Percentiles rank a stretch among this genome's conserved stretches.
These are phyloP conservation scores for Catharus ustulatus DNA, from an alignment of 2,797 vertebrate species.

Conservation along the genomic window DNA sequence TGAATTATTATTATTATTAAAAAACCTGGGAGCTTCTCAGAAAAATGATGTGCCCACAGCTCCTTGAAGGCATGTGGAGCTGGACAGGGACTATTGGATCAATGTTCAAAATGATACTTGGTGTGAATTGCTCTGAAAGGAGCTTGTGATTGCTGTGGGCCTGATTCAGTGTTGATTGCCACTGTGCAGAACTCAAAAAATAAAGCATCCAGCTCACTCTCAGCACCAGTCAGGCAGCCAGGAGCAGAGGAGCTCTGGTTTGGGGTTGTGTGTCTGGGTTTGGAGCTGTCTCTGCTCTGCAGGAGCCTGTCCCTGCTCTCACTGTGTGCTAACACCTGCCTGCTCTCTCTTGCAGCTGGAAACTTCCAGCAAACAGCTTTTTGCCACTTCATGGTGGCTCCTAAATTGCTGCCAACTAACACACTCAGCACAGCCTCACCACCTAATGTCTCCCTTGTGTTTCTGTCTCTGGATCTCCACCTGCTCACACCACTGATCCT, in stretches of 20 bases:
- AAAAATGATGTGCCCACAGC: not conserved
- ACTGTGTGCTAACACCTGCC: not conserved
- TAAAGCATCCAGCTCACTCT: not conserved
- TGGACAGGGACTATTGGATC: not conserved
- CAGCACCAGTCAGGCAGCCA: not conserved
- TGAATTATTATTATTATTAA: not conserved
- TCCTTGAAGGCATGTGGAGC: not conserved
- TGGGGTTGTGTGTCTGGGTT: not conserved
- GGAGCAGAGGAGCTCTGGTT: not conserved
- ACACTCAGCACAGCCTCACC: not conserved
- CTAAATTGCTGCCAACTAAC: not conserved
- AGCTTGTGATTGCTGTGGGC: not conserved
- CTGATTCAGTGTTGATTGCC: not conserved
- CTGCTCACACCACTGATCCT: not conserved
- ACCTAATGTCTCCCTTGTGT: not conserved
- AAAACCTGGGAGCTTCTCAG: not conserved
- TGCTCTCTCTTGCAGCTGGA: slow-evolving; percentile 42
- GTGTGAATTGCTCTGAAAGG: not conserved
- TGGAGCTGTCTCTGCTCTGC: fast-evolving
- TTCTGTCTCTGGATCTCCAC: not conserved
- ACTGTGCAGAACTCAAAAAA: not conserved
- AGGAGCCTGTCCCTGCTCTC: not conserved
- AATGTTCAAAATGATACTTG: fast-evolving
- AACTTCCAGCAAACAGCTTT: not conserved
- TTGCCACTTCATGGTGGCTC: not conserved